Conservation (phyloP, 2,888 invertebrate species). For the Ischnura elegans region DNA sequence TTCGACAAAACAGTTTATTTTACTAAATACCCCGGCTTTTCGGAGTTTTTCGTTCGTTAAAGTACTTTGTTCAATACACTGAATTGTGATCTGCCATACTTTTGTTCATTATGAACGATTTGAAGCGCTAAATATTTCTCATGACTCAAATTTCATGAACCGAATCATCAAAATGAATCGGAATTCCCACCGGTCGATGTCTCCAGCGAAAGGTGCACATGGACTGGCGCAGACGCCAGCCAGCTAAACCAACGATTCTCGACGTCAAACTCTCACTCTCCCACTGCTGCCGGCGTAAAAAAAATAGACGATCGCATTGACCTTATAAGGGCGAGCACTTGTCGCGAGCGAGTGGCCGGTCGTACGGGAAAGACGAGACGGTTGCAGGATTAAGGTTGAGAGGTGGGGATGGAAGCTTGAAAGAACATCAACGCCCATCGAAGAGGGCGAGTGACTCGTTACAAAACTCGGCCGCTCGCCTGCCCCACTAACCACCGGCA, state of each 20-base stretch:
- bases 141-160: no score
- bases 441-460: not conserved
- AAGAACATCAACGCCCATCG: not conserved
- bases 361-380: constrained; percentile 10
- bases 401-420: not conserved
- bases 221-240: not conserved
- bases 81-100: no score
- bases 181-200: not conserved
- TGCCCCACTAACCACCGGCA: no score
- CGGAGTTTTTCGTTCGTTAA: no score
- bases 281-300: not conserved
- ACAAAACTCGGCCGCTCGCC: not conserved
- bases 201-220: not conserved
- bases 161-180: no score
- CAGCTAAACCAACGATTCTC: not conserved
- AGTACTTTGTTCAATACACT: no score
- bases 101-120: no score
- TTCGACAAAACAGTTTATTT: no score
- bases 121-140: no score
- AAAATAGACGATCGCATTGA: constrained; percentile 62
- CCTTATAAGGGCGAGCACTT: constrained; percentile 46
- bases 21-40: no score
- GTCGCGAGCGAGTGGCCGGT: constrained; percentile 27
- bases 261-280: no score
- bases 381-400: constrained; percentile 7